Conservation (phyloP, 35 echinoderm and acorn worm species). For the Lytechinus pictus region DNA sequence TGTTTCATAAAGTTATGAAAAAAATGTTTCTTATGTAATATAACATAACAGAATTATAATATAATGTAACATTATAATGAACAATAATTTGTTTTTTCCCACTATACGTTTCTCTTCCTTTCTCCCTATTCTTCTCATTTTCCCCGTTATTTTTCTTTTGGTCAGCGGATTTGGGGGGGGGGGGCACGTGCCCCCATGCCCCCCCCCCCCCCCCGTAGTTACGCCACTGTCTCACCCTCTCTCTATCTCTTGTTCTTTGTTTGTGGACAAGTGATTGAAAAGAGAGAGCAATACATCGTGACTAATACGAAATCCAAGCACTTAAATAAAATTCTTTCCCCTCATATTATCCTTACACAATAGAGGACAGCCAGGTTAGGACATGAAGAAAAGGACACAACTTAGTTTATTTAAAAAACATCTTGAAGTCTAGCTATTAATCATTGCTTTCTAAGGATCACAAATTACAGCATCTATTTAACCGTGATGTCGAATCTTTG, state of each 20-base stretch:
- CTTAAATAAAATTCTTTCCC: neutral
- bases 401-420: neutral
- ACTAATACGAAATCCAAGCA: neutral
- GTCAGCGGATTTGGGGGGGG: too few species aligned
- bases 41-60: too few species aligned
- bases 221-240: neutral
- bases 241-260: neutral
- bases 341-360: neutral
- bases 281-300: conserved; percentile 9
- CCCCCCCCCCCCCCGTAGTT: neutral
- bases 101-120: too few species aligned
- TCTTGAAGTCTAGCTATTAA: neutral
- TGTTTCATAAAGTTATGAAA: too few species aligned
- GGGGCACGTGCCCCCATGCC: too few species aligned
- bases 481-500: neutral
- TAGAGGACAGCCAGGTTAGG: neutral
- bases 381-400: neutral
- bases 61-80: too few species aligned
- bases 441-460: conserved; percentile 10
- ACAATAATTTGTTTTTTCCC: too few species aligned
- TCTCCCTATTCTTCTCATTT: too few species aligned
- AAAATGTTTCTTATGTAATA: too few species aligned
- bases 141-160: too few species aligned
- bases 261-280: neutral
- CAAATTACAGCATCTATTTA: conserved; percentile 13